Evolutionary conservation across 2,113 vertebrate species (phyloP).

Genomic region (Hemiprocne comata): DNA sequence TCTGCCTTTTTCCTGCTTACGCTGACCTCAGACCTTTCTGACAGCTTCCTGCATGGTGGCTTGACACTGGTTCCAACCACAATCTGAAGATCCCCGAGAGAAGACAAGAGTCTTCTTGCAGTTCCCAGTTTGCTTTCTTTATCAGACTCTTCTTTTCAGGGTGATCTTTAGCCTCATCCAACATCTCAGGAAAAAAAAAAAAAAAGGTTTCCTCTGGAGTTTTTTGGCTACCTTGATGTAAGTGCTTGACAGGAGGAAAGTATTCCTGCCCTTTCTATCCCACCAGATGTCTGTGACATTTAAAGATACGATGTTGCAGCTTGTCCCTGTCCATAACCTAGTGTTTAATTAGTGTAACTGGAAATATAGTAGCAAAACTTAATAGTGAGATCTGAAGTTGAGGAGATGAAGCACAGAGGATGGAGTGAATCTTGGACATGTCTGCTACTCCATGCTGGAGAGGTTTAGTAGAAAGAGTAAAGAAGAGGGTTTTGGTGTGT

Average conservation of each 20-base stretch:
- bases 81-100: not conserved
- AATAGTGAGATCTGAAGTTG: not conserved
- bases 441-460: not conserved
- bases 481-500: not conserved
- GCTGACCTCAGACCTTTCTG: constrained; percentile 9
- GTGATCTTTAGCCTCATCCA: constrained; percentile 36
- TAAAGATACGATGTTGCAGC: constrained; percentile 5
- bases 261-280: not conserved
- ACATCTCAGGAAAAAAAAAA: constrained; percentile 23
- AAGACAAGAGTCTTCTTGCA: not conserved
- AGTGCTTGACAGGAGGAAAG: not conserved
- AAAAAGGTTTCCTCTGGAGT: not conserved
- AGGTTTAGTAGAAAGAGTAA: not conserved
- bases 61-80: not conserved
- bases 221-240: not conserved
- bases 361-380: not conserved
- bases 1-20: not conserved
- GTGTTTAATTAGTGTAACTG: constrained; percentile 31
- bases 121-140: constrained; percentile 34
- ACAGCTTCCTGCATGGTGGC: not conserved
- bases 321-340: not conserved
- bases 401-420: constrained; percentile 14
- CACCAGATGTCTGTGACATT: constrained; percentile 2
- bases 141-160: constrained; percentile 32
- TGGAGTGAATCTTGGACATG: not conserved